phyloP scores from a whole-genome alignment of 2,888 invertebrate genomes.

The Drosophila mettleri region DNA sequence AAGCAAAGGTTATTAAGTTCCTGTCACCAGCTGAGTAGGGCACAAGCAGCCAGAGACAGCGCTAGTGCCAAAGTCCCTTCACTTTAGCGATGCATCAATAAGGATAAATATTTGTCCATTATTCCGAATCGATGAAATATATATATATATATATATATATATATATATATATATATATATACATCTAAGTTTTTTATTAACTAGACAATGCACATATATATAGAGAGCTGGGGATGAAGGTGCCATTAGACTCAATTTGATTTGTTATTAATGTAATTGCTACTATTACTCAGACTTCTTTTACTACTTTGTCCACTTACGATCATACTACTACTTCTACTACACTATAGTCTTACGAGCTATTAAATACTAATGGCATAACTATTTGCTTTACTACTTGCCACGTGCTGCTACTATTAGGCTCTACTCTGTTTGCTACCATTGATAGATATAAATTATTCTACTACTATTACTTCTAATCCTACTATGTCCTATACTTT shows the following conservation, averaged over 20 bases:
- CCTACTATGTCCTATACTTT: neutral
- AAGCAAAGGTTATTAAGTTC: conserved; percentile 14
- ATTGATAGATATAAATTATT: neutral
- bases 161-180: too few relatives aligned
- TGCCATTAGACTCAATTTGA: neutral
- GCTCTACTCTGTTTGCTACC: too few relatives aligned
- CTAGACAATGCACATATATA: neutral
- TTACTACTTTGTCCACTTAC: too few relatives aligned
- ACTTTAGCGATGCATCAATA: conserved; percentile 12
- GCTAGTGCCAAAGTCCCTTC: conserved; percentile 1
- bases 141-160: too few relatives aligned
- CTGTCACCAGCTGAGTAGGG: conserved; percentile 10
- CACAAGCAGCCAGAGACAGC: neutral
- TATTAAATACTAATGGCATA: too few relatives aligned
- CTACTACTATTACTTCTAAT: neutral
- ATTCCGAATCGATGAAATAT: conserved; percentile 3
- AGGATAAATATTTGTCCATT: conserved; percentile 13
- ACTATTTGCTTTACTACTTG: too few relatives aligned
- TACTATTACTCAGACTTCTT: neutral
- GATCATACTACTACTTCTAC: neutral
- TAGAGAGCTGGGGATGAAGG: neutral
- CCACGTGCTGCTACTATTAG: too few relatives aligned
- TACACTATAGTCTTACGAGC: too few relatives aligned
- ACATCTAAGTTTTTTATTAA: conserved; percentile 5
- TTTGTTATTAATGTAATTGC: neutral